phyloP scores from a whole-genome alignment of 2,888 invertebrate species.

The Nephrotoma flavescens region DNA sequence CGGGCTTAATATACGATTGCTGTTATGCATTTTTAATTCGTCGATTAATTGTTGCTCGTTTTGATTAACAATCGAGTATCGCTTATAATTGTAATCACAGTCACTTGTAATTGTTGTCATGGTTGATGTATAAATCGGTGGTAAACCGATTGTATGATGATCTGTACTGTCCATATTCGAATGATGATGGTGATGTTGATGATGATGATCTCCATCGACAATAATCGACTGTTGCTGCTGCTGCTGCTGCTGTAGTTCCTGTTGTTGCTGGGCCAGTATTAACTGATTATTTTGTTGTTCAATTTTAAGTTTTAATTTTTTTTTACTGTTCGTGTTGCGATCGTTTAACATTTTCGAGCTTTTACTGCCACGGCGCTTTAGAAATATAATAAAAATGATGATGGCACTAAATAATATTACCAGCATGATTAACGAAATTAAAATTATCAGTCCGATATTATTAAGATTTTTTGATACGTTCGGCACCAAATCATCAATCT shows the following conservation, averaged over 20 bases:
- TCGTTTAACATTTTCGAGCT: neutral
- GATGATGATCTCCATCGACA: neutral
- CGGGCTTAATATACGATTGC: slow-evolving; percentile 32
- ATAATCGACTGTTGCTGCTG: neutral
- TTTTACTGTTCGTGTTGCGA: neutral
- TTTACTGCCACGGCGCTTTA: slow-evolving; percentile 25
- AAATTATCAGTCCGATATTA: neutral
- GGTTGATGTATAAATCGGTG: slow-evolving; percentile 18
- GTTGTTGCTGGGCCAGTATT: neutral
- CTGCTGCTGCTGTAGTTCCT: neutral
- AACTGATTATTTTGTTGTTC: neutral
- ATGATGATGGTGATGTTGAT: slow-evolving; percentile 11
- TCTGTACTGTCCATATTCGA: slow-evolving; percentile 16
- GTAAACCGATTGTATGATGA: slow-evolving; percentile 33
- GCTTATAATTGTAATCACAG: neutral
- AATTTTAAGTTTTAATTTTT: neutral
- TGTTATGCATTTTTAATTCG: slow-evolving; percentile 3
- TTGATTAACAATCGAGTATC: neutral
- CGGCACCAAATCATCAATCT: neutral
- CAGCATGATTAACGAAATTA: neutral
- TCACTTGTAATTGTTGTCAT: slow-evolving; percentile 9
- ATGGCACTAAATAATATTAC: slow-evolving; percentile 28
- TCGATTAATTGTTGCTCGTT: slow-evolving; percentile 12
- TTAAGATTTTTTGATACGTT: neutral
- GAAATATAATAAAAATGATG: slow-evolving; percentile 36